Conservation (phyloP, 2,113 vertebrate species). For the Aspiorhynchus laticeps region DNA sequence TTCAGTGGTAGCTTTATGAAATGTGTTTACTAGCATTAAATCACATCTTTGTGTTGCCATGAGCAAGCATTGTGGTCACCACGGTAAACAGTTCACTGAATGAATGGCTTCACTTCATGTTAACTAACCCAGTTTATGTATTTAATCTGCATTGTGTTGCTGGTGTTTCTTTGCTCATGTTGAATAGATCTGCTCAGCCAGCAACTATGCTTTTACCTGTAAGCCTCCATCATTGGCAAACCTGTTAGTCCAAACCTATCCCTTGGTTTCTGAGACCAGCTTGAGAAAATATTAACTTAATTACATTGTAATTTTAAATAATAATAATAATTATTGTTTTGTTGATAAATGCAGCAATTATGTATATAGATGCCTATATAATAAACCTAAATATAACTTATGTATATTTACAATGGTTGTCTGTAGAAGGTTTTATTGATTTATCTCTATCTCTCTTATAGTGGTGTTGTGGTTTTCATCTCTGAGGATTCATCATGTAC, state of each 20-base stretch:
- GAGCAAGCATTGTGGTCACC: slow-evolving; percentile 16
- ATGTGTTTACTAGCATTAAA: slow-evolving; percentile 17
- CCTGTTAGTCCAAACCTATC: background rate
- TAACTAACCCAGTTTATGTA: background rate
- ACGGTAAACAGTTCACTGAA: background rate
- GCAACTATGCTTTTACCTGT: background rate
- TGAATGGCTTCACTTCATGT: background rate
- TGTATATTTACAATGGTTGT: background rate
- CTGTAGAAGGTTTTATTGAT: background rate
- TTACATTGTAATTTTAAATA: background rate
- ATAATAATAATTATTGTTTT: background rate
- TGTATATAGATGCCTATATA: background rate
- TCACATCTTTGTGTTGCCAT: background rate
- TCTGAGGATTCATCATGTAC: slow-evolving; percentile 65
- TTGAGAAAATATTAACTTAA: background rate
- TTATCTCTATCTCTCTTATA: slow-evolving; percentile 45
- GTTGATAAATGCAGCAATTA: background rate
- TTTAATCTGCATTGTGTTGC: slow-evolving; percentile 28
- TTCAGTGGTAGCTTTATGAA: background rate
- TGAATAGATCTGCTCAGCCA: slow-evolving; percentile 23
- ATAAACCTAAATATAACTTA: background rate
- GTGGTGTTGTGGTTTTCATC: slow-evolving; percentile 20
- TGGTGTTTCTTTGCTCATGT: slow-evolving; percentile 22
- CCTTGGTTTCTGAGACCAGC: background rate
- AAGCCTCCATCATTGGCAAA: background rate